Evolutionary conservation across 2,113 vertebrate species (phyloP).

Genomic region (Eptesicus fuscus): DNA sequence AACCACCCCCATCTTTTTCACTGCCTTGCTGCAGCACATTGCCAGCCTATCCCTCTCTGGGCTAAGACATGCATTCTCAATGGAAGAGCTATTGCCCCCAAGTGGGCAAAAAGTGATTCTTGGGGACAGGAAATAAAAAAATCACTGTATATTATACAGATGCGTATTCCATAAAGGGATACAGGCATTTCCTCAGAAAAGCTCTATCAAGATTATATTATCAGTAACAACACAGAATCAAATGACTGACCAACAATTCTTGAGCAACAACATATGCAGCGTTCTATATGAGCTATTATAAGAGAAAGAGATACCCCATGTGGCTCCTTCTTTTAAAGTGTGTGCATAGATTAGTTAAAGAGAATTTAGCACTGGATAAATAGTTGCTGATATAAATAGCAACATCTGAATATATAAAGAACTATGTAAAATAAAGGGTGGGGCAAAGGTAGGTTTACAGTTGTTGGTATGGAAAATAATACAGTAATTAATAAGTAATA

Average conservation of each 20-base stretch:
- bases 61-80: not conserved
- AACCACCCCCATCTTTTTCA: not conserved
- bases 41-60: not conserved
- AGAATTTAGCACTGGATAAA: not conserved
- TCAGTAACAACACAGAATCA: not conserved
- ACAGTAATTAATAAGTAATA: not conserved
- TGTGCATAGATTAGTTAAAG: not conserved
- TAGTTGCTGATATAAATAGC: not conserved
- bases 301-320: not conserved
- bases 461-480: no score
- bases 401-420: not conserved
- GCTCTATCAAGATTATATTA: not conserved
- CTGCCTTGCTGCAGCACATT: not conserved
- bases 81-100: no score
- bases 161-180: not conserved
- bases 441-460: no score
- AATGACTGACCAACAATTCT: not conserved
- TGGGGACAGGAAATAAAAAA: not conserved
- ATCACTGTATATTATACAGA: not conserved
- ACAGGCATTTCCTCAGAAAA: conserved; percentile 6
- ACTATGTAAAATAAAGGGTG: not conserved
- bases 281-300: not conserved
- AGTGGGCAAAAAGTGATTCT: not conserved
- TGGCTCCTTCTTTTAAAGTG: not conserved
- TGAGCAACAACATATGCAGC: not conserved